Percentiles rank a stretch among this genome's conserved stretches.
Conservation (phyloP, 2,113 vertebrate species). For the Colossoma macropomum region DNA sequence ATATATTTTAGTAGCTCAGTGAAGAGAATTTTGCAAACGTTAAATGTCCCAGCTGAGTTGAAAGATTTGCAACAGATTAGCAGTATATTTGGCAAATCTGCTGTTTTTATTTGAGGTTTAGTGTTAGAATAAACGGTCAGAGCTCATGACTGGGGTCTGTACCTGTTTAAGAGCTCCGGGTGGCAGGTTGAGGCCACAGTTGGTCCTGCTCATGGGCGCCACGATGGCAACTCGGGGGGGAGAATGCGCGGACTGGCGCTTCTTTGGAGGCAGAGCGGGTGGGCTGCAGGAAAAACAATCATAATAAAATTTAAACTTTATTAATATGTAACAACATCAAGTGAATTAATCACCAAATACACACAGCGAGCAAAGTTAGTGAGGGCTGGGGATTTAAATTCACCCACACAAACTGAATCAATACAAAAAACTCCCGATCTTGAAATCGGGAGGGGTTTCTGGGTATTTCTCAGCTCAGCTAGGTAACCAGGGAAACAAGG, state of each 20-base stretch:
- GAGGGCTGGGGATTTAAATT: slow-evolving; percentile 5
- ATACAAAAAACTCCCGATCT: neutral
- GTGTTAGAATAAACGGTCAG: neutral
- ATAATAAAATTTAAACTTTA: slow-evolving; percentile 27
- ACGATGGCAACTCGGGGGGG: slow-evolving; percentile 94
- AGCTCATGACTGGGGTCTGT: slow-evolving; percentile 18
- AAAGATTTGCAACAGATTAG: too few relatives aligned
- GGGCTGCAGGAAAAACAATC: slow-evolving; percentile 69
- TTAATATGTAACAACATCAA: slow-evolving; percentile 29
- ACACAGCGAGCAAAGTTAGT: slow-evolving; percentile 18
- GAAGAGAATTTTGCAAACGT: too few relatives aligned
- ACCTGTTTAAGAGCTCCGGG: slow-evolving; percentile 93
- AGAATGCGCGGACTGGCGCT: slow-evolving; percentile 92
- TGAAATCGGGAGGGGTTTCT: slow-evolving; percentile 47
- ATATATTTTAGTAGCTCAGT: too few relatives aligned
- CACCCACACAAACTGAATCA: slow-evolving; percentile 9
- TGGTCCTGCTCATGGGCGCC: slow-evolving; percentile 92
- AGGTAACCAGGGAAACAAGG: slow-evolving; percentile 19
- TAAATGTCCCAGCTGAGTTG: too few relatives aligned
- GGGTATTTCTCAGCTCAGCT: slow-evolving; percentile 9
- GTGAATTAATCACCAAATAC: neutral
- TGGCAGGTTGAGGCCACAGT: slow-evolving; percentile 90
- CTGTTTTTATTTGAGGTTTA: too few relatives aligned
- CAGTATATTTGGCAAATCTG: too few relatives aligned
- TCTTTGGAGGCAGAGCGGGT: slow-evolving; percentile 94